phyloP scores from a whole-genome alignment of 2,113 vertebrate genomes.

The Agelaius tricolor region DNA sequence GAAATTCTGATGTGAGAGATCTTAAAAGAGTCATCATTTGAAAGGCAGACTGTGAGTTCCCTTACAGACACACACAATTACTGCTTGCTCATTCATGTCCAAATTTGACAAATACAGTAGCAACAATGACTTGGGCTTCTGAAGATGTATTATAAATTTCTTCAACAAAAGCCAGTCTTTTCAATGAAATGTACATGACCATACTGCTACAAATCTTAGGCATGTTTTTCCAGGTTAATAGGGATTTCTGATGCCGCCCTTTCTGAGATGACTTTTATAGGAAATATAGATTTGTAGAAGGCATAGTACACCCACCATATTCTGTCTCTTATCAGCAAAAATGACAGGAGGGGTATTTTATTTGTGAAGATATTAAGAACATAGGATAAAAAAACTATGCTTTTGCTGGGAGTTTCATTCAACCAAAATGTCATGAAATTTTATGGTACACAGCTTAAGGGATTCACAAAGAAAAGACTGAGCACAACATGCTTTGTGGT shows the following conservation, averaged over 20 bases:
- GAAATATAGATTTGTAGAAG: neutral
- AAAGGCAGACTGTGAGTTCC: neutral
- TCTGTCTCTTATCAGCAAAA: neutral
- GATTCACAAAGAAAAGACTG: neutral
- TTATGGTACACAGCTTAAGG: neutral
- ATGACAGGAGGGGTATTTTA: neutral
- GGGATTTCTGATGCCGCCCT: neutral
- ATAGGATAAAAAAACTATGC: neutral
- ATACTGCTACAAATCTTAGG: neutral
- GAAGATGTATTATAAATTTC: neutral
- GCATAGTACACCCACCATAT: neutral
- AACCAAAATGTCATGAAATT: neutral
- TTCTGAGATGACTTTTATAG: neutral
- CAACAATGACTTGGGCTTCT: neutral
- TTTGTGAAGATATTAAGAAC: neutral
- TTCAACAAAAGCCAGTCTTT: neutral
- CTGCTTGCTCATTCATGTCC: neutral
- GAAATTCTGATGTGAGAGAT: neutral
- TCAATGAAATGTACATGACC: neutral
- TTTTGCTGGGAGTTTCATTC: neutral
- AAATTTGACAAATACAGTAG: neutral
- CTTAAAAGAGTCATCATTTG: neutral
- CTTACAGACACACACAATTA: neutral
- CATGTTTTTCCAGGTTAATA: neutral
- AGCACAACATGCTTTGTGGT: neutral